Conservation (phyloP, 2,888 invertebrate species). For the Chaetogeoica ovagalla region DNA sequence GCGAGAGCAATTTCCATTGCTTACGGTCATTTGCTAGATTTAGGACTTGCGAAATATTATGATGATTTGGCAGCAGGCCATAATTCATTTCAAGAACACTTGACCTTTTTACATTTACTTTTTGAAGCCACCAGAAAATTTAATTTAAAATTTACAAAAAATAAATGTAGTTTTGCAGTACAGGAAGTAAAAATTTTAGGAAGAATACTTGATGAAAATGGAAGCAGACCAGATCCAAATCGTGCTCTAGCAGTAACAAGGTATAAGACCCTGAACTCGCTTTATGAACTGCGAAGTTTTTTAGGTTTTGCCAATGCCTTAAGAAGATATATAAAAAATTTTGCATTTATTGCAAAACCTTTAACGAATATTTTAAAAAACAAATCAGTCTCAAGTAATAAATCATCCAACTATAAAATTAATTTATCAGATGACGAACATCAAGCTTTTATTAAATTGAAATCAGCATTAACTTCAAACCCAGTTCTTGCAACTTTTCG, state of each 20-base stretch:
- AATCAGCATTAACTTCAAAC: neutral
- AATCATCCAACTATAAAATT: too few species aligned
- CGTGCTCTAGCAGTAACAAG: neutral
- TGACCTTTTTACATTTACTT: neutral
- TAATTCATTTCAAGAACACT: conserved; percentile 9
- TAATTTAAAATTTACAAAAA: neutral
- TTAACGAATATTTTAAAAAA: neutral
- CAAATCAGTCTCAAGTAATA: neutral
- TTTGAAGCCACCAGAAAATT: conserved; percentile 9
- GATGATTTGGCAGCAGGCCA: neutral
- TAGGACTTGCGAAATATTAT: too few species aligned
- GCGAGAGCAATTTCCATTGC: conserved; percentile 1
- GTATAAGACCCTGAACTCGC: neutral
- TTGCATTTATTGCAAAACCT: conserved; percentile 9
- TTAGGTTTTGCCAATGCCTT: neutral
- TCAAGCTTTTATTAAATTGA: conserved; percentile 5
- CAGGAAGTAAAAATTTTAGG: conserved; percentile 10
- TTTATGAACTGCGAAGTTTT: conserved; percentile 15
- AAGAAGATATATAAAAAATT: neutral
- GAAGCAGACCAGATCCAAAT: conserved; percentile 1
- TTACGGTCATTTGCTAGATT: conserved; percentile 1
- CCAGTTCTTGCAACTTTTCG: neutral
- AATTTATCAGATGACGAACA: neutral
- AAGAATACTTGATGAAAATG: neutral
- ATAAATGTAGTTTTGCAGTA: conserved; percentile 6